Percentiles rank a stretch among this genome's conserved stretches.
Evolutionary conservation across 2,888 invertebrate species (phyloP).

Genomic region (Eilema depressum): DNA sequence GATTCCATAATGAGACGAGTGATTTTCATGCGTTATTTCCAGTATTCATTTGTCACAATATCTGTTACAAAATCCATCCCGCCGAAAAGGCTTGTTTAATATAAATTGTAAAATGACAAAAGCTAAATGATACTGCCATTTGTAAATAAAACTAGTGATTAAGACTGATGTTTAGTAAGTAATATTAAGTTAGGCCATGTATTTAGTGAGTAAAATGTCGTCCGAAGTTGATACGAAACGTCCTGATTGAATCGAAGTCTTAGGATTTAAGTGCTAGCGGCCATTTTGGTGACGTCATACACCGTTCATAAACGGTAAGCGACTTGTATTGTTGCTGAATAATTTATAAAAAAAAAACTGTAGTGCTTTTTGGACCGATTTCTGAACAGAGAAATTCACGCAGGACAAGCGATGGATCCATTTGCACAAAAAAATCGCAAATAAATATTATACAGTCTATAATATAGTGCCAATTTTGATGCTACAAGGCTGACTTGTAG

Average conservation of each 20-base stretch:
- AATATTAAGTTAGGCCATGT: slow-evolving; percentile 40
- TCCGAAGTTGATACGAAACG: slow-evolving; percentile 75
- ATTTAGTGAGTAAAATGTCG: slow-evolving; percentile 52
- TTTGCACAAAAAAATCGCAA: neutral
- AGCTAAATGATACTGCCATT: slow-evolving; percentile 83
- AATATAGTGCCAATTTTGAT: neutral
- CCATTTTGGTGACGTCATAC: slow-evolving; percentile 12
- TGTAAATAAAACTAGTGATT: slow-evolving; percentile 74
- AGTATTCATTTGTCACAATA: slow-evolving; percentile 24
- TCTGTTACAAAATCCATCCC: slow-evolving; percentile 28
- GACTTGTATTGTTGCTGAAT: neutral
- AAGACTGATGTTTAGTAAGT: slow-evolving; percentile 66
- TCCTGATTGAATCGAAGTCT: slow-evolving; percentile 76
- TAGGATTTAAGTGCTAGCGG: slow-evolving; percentile 41
- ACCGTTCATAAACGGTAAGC: slow-evolving; percentile 3
- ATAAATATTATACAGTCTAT: neutral
- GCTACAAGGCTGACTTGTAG: too few relatives aligned
- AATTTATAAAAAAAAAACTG: neutral
- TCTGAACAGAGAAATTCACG: neutral
- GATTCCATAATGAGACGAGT: neutral
- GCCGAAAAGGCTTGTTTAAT: slow-evolving; percentile 41
- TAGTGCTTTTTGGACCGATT: neutral
- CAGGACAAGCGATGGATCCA: neutral
- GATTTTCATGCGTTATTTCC: neutral
- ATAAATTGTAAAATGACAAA: slow-evolving; percentile 54